phyloP scores from a whole-genome alignment of 2,888 invertebrate species.

The Rotaria sp. region DNA sequence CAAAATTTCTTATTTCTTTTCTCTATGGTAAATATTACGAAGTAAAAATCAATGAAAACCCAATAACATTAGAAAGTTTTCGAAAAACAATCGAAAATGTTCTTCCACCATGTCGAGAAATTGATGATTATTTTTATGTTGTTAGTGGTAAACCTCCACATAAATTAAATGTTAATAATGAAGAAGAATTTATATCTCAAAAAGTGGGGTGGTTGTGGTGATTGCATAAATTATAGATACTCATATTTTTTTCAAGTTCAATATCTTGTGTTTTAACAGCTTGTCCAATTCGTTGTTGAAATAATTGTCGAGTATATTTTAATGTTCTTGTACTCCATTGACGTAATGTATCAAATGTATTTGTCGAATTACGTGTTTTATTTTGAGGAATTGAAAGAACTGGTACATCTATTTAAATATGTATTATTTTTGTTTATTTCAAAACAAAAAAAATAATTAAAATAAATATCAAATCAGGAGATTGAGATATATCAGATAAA shows the following conservation, averaged over 20 bases:
- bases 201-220: too few species aligned
- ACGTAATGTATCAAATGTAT: neutral
- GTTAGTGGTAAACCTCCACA: neutral
- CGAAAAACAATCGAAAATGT: neutral
- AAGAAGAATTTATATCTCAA: neutral
- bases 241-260: neutral
- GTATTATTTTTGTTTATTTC: neutral
- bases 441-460: neutral
- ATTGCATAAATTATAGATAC: too few species aligned
- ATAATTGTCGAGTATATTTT: neutral
- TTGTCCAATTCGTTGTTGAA: neutral
- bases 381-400: neutral
- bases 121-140: neutral
- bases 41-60: neutral
- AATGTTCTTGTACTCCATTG: neutral
- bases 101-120: neutral
- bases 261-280: neutral
- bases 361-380: neutral
- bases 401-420: neutral
- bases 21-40: neutral
- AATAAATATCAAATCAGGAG: neutral
- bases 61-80: neutral
- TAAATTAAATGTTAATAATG: neutral
- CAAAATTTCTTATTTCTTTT: neutral
- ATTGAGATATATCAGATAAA: neutral